Evolutionary conservation across 2,113 vertebrate genomes (phyloP).

Genomic region (Oreochromis niloticus): DNA sequence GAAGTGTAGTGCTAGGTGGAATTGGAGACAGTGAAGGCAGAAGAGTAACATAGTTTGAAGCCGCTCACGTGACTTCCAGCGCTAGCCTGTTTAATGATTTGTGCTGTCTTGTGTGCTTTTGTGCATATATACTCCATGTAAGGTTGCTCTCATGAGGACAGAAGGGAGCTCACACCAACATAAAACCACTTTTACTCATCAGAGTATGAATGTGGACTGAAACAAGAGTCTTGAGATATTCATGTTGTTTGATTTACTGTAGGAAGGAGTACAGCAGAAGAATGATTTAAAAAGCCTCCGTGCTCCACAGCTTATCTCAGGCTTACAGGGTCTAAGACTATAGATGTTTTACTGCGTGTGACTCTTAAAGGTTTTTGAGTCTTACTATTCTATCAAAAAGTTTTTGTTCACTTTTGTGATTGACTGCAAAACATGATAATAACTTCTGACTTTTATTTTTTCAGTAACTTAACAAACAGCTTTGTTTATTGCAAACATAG

Average conservation of each 20-base stretch:
- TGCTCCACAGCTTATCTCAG: constrained; percentile 57
- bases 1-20: not conserved
- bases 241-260: not conserved
- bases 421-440: not conserved
- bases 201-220: not conserved
- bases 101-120: not conserved
- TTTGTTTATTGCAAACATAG: accelerated
- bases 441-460: not conserved
- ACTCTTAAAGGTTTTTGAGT: not conserved
- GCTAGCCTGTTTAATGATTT: not conserved
- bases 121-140: not conserved
- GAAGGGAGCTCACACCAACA: not conserved
- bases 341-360: constrained; percentile 17
- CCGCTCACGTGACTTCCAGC: not conserved
- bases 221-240: not conserved
- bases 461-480: not conserved
- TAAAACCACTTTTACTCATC: not conserved
- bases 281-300: constrained; percentile 47
- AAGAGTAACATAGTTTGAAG: not conserved
- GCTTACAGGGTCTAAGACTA: constrained; percentile 40
- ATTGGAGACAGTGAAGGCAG: not conserved
- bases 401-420: not conserved
- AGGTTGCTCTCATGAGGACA: not conserved
- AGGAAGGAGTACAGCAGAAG: not conserved
- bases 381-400: accelerated